phyloP scores from a whole-genome alignment of 2,888 invertebrate species.

The Drosophila aldrichi region DNA sequence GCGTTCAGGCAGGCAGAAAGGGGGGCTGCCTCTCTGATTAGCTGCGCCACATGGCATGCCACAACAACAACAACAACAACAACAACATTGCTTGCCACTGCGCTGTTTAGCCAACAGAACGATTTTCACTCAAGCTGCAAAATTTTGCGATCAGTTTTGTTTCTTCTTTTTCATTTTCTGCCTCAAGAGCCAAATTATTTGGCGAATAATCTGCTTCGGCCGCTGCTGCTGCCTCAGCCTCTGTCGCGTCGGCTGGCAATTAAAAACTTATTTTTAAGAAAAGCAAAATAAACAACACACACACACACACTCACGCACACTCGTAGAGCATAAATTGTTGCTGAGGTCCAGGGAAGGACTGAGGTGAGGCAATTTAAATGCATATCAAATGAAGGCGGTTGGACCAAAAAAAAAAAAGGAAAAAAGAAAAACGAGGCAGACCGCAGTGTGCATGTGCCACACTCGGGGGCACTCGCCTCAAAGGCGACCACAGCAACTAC shows the following conservation, averaged over 20 bases:
- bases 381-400: slow-evolving; percentile 69
- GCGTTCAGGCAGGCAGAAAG: background rate
- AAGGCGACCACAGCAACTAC: slow-evolving; percentile 51
- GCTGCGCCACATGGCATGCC: slow-evolving; percentile 50
- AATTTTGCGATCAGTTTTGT: slow-evolving; percentile 45
- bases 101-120: slow-evolving; percentile 56
- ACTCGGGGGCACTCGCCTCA: slow-evolving; percentile 56
- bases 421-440: slow-evolving; percentile 28
- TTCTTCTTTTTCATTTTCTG: slow-evolving; percentile 32
- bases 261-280: slow-evolving; percentile 79
- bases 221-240: background rate
- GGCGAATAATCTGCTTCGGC: slow-evolving; percentile 82
- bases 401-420: slow-evolving; percentile 32
- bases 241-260: slow-evolving; percentile 50
- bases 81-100: slow-evolving; percentile 9
- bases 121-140: slow-evolving; percentile 63
- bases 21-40: slow-evolving; percentile 40
- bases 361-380: slow-evolving; percentile 64
- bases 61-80: slow-evolving; percentile 2
- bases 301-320: slow-evolving; percentile 2
- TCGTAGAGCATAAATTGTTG: slow-evolving; percentile 46
- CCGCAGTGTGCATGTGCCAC: slow-evolving; percentile 62
- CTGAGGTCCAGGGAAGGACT: slow-evolving; percentile 22
- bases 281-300: slow-evolving; percentile 50
- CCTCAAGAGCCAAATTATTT: slow-evolving; percentile 82